Evolutionary conservation across 1,140 invertebrate species (phyloP).

Genomic region (Drosophila sp.): DNA sequence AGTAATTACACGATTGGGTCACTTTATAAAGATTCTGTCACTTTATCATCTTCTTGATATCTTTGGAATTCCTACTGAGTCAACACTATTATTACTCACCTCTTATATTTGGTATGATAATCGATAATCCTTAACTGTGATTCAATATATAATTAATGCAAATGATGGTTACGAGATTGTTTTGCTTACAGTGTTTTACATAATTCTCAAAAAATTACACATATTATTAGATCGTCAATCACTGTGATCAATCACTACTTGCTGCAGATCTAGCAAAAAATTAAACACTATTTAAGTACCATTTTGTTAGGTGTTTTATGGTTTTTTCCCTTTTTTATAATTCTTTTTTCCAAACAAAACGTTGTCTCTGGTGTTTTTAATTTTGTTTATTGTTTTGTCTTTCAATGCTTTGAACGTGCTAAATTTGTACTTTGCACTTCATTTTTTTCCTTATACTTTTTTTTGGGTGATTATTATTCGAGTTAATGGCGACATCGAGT

Average conservation of each 20-base stretch:
- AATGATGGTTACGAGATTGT: neutral
- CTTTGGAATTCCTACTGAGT: neutral
- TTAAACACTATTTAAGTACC: conserved; percentile 22
- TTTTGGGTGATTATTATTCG: conserved; percentile 39
- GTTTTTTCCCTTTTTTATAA: conserved; percentile 11
- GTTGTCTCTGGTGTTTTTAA: conserved; percentile 34
- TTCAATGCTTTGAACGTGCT: conserved; percentile 53
- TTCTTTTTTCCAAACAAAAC: conserved; percentile 30
- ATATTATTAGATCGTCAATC: neutral
- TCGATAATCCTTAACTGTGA: neutral
- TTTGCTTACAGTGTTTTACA: no score
- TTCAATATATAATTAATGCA: no score
- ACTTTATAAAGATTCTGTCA: neutral
- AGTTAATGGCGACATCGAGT: conserved; percentile 40
- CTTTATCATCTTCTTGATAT: neutral
- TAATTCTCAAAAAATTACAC: conserved; percentile 5
- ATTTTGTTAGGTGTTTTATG: conserved; percentile 20
- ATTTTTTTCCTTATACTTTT: conserved; percentile 37
- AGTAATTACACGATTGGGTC: neutral
- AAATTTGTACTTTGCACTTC: conserved; percentile 49
- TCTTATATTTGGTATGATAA: neutral
- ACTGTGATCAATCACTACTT: conserved; percentile 23
- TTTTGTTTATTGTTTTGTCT: conserved; percentile 46
- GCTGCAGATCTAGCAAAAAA: conserved; percentile 21
- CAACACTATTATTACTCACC: neutral